Evolutionary conservation across 2,888 invertebrate species (phyloP), one percentile per base, ranked within the genome.

Genomic region (Dicyrtomina minuta): DNA sequence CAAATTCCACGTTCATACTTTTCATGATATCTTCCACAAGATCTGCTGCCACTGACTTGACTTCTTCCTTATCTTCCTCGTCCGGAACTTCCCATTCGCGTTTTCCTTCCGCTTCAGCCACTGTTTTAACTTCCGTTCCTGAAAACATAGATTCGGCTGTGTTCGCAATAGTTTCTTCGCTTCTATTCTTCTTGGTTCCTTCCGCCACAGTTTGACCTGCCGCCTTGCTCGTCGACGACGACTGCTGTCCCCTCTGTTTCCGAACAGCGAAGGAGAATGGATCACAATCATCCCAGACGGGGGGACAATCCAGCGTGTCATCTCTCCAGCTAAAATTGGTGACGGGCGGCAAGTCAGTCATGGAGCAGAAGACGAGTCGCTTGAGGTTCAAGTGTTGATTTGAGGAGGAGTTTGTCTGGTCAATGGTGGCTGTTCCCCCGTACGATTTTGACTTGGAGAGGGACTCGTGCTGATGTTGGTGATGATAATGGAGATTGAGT

Each of bases 261-360:
- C 53, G 15, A 8, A 61, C 39, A 26, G 68, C 68, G 24, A 60
- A 49, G 6, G 68, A 68, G 24, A 68, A 68, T 6, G 68, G 68
- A 46, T 68, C 68, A 3, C 10, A 24, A 12, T 55, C 61, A 17
- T 68, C 68, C 43, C 53, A 61, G n/a, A 61, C 26, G 1, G 61
- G 43, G 1, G 61, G 61, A 51, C 51, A n/a, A 39, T 71, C 71
- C 22, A 66, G 49, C 20, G 72, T 72, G 64, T 72, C 72, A 62
- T 72, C 72, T 17, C 68, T 61, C 71, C 74, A 76, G 66, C 74
- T 72, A 44, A 56, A 76, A 64, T 72, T 74, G 24, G 72, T 72
- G 4, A 56, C 72, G 20, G 74, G 72, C 3, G 75, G 75, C 8
- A 74, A 62, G 44, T 75, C 72, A 20, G 71, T 72, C 72, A 75